Evolutionary conservation across 2,113 vertebrate genomes (phyloP), one percentile per base, ranked within the genome.

Genomic region (Ochotona curzoniae): DNA sequence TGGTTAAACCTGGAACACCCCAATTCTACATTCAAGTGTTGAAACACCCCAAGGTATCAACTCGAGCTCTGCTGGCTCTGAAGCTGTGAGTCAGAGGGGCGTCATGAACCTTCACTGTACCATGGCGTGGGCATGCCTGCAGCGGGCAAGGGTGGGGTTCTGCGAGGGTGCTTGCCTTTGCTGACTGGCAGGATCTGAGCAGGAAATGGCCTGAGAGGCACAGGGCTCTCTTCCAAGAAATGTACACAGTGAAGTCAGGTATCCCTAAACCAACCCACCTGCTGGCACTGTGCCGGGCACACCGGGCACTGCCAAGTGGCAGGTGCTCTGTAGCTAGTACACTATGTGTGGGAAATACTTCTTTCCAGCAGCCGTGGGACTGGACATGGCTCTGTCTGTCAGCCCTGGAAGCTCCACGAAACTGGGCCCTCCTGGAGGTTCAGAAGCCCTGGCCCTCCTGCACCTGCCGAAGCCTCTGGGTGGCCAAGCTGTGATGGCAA

Each of bases 1-100:
- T 90, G n/a, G 60, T 60, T 14, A 78, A 76, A 94, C 74, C 69
- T 75, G 54, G 61, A 86, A 76, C 30, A n/a, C n/a, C 69, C 49
- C 74, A n/a, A 83, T 30, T 78, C 32, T 47, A 71, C 47, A 28
- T 80, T 81, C 35, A 18, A 76, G 10, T 71, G 35, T 30, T 25
- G 51, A 87, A 93, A 87, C 28, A 92, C 11, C 12, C 49, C n/a
- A 64, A 92, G 75, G 94, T 66, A 21, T 25, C 71, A 86, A 84
- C 76, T 82, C 69, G 88, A 90, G 86, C 90, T 69, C 60, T 67
- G 49, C 74, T 61, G 67, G 81, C 80, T 82, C 38, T 51, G 26
- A 89, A 82, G 70, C 11, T n/a, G 7, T 96, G 92, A 90, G 64
- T 92, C 76, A 75, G 18, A 38, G 35, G 17, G 71, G 63, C 25